phyloP scores from a whole-genome alignment of 2,888 invertebrate genomes.

The Agrypnus murinus region DNA sequence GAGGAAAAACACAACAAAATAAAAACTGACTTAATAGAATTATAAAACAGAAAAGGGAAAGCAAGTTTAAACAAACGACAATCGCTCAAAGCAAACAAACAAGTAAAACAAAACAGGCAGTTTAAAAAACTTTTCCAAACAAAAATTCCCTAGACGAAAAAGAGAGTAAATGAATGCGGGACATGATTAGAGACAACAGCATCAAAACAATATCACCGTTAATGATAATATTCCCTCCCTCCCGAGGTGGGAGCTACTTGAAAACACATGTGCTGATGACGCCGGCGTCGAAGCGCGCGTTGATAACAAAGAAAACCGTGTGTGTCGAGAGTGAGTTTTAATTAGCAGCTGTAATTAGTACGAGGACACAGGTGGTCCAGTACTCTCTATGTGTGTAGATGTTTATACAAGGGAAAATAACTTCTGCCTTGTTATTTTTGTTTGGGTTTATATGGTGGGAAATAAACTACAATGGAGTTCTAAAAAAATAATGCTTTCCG shows the following conservation, averaged over 20 bases:
- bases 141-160: conserved; percentile 15
- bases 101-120: too few species aligned
- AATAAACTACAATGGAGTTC: too few species aligned
- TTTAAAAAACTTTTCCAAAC: not conserved
- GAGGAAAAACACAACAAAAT: too few species aligned
- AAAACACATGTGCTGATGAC: conserved; percentile 56
- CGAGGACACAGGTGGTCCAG: conserved; percentile 61
- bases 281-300: conserved; percentile 44
- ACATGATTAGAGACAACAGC: conserved; percentile 48
- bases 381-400: conserved; percentile 21
- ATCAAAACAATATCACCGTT: conserved; percentile 53
- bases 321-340: conserved; percentile 64
- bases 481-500: too few species aligned
- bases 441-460: too few species aligned
- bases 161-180: conserved; percentile 17
- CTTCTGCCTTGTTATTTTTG: too few species aligned
- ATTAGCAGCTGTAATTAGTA: conserved; percentile 65
- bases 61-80: too few species aligned
- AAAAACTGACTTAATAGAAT: too few species aligned
- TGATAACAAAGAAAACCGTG: conserved; percentile 64
- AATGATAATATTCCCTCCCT: conserved; percentile 49
- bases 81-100: too few species aligned
- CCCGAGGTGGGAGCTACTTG: conserved; percentile 38
- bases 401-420: too few species aligned
- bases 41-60: too few species aligned